These are phyloP conservation scores for Xyliphius kryptos DNA, from an alignment of 2,113 vertebrate species.

Conservation along the genomic window DNA sequence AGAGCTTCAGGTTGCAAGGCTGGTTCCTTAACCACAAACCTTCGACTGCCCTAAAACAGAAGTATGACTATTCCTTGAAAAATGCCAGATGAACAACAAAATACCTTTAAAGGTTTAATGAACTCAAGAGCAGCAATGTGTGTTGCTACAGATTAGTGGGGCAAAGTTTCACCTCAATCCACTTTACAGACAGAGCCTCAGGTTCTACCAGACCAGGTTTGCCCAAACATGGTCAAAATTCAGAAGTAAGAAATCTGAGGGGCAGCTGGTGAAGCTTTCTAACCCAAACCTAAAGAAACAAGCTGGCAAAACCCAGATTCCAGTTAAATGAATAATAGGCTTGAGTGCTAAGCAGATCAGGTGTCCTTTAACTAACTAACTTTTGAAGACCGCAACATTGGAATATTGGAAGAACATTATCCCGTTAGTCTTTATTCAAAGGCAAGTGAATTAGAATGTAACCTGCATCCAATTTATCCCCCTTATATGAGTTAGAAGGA, in stretches of 20 bases:
- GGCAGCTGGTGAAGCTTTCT: conserved; percentile 14
- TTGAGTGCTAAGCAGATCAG: conserved; percentile 25
- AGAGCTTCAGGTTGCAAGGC: no score
- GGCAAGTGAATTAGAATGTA: conserved; percentile 15
- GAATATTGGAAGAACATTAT: neutral
- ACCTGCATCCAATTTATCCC: conserved; percentile 5
- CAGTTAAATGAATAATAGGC: conserved; percentile 19
- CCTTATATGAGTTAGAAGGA: no score
- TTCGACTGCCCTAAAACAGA: no score
- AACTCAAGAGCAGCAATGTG: no score
- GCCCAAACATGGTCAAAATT: conserved; percentile 65
- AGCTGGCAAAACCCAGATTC: conserved; percentile 3
- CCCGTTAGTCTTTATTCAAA: conserved; percentile 19
- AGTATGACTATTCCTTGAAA: no score
- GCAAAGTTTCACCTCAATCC: conserved; percentile 49
- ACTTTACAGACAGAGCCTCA: conserved; percentile 36
- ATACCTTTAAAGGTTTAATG: no score
- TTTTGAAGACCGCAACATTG: conserved; percentile 15
- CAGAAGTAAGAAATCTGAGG: conserved; percentile 1
- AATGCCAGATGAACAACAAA: no score
- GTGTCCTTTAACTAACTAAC: neutral
- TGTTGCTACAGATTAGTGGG: conserved; percentile 49
- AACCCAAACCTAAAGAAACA: conserved; percentile 26
- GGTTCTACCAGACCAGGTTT: conserved; percentile 43
- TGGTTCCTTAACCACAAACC: no score